A percentile compares a stretch with the other conserved stretches of the same genome.
These are phyloP conservation scores for Nylanderia fulva DNA, from an alignment of 1,140 invertebrate genomes.

Conservation along the genomic window DNA sequence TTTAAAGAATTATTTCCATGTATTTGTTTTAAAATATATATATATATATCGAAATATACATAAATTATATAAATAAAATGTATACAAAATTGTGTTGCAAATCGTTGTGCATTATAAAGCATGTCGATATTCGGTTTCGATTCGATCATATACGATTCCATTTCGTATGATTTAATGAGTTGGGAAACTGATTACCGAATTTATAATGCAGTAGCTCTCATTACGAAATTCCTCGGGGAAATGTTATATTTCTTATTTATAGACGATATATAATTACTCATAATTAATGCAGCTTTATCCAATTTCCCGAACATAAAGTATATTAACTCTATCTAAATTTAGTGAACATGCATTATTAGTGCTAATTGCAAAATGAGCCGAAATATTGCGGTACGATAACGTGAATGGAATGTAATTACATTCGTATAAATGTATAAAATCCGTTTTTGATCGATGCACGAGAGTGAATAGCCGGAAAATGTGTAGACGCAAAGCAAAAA, in stretches of 20 bases:
- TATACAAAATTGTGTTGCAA: neutral
- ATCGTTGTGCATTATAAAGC: slow-evolving; percentile 10
- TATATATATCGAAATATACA: neutral
- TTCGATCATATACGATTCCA: neutral
- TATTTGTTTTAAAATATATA: neutral
- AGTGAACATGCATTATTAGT: neutral
- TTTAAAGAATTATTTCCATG: neutral
- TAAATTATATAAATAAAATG: neutral
- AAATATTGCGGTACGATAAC: neutral
- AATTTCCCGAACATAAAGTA: neutral
- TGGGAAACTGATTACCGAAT: slow-evolving; percentile 52
- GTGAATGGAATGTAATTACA: neutral
- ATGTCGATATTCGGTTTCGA: slow-evolving; percentile 3
- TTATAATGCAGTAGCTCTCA: slow-evolving; percentile 39
- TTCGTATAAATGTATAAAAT: neutral
- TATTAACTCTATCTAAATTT: slow-evolving; percentile 31
- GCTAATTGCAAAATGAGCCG: slow-evolving; percentile 11
- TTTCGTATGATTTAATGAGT: slow-evolving; percentile 37
- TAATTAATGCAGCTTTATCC: slow-evolving; percentile 38
- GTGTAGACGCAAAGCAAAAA: neutral
- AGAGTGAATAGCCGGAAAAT: neutral
- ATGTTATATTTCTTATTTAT: slow-evolving; percentile 55
- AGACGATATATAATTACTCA: slow-evolving; percentile 29
- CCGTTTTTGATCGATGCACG: neutral
- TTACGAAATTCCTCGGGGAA: neutral